phyloP scores from a whole-genome alignment of 2,888 invertebrate species.

The Drosophila subquinaria region DNA sequence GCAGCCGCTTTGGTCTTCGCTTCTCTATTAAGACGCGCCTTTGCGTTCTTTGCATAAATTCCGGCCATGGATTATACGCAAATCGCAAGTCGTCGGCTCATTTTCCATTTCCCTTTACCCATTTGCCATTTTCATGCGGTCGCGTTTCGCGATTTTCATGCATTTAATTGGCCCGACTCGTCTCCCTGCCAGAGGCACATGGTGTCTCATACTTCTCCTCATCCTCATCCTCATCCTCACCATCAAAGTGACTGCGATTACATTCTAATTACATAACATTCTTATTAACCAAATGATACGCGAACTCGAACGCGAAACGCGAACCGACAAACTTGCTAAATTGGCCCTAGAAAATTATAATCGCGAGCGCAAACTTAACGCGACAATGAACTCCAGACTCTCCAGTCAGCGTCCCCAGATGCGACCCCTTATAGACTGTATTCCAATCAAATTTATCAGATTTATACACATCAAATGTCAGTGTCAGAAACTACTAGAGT shows the following conservation, averaged over 20 bases:
- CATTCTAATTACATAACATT: conserved; percentile 66
- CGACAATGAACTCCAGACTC: conserved; percentile 25
- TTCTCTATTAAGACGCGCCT: conserved; percentile 40
- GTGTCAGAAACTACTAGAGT: too few species aligned
- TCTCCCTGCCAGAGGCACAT: background rate
- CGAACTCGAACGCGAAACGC: conserved; percentile 13
- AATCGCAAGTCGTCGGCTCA: conserved; percentile 60
- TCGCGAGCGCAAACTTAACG: conserved; percentile 19
- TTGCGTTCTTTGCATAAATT: conserved; percentile 65
- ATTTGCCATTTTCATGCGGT: conserved; percentile 38
- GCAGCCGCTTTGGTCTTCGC: conserved; percentile 26
- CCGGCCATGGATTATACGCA: conserved; percentile 71
- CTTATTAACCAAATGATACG: conserved; percentile 66
- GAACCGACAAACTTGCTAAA: background rate
- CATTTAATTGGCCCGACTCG: conserved; percentile 62
- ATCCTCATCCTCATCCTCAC: background rate
- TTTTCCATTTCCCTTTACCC: conserved; percentile 17
- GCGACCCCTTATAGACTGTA: too few species aligned
- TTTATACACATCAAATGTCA: too few species aligned
- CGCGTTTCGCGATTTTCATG: conserved; percentile 61
- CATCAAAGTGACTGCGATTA: conserved; percentile 57
- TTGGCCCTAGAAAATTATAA: conserved; percentile 16
- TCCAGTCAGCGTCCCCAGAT: background rate
- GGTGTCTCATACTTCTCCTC: background rate
- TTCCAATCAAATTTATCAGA: too few species aligned